These are phyloP conservation scores for Apaloderma vittatum DNA, from an alignment of 2,113 vertebrate genomes.

Conservation along the genomic window DNA sequence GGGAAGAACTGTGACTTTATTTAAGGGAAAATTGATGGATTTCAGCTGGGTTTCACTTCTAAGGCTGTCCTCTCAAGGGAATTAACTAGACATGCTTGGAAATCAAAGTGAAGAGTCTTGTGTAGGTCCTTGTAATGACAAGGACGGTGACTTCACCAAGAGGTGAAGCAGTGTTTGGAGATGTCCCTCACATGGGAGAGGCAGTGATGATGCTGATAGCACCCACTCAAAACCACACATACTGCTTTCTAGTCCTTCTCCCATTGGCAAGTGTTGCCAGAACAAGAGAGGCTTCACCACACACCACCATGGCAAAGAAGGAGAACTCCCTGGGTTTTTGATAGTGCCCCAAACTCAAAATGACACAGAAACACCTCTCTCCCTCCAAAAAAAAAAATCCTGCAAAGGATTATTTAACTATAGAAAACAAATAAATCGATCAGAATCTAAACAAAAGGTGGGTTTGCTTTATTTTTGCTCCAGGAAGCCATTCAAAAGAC, in stretches of 20 bases:
- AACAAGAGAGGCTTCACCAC: neutral
- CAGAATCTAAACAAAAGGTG: neutral
- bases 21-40: neutral
- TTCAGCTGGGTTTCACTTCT: neutral
- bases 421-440: neutral
- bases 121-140: neutral
- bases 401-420: neutral
- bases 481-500: neutral
- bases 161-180: neutral
- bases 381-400: neutral
- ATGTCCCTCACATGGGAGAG: neutral
- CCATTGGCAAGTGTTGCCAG: neutral
- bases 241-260: neutral
- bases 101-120: neutral
- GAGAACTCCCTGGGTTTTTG: neutral
- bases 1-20: neutral
- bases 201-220: neutral
- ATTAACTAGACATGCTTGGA: neutral
- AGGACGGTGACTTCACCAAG: neutral
- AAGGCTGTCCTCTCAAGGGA: neutral
- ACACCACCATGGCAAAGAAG: fast-evolving
- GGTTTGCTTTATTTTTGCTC: neutral
- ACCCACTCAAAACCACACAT: neutral
- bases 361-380: neutral
- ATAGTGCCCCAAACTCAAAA: neutral